Conservation (phyloP, 2,797 vertebrate species). For the Peromyscus eremicus region DNA sequence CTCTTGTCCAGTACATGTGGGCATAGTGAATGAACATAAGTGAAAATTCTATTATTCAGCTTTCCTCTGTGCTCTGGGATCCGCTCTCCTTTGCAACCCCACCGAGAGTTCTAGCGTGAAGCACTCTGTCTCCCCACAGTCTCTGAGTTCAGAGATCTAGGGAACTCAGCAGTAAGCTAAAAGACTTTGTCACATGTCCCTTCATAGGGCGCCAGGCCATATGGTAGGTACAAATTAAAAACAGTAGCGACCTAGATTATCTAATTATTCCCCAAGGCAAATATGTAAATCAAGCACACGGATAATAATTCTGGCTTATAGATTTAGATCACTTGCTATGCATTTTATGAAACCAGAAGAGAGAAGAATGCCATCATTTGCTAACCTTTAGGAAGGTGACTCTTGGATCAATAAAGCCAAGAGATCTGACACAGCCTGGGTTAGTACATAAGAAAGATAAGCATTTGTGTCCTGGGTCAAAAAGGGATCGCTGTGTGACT, state of each 20-base stretch:
- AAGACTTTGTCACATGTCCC: background rate
- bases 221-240: constrained; percentile 74
- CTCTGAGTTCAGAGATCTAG: background rate
- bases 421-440: background rate
- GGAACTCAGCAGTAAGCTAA: constrained; percentile 2
- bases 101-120: background rate
- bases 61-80: background rate
- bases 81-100: background rate
- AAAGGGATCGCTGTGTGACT: background rate
- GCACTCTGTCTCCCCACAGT: background rate
- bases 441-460: background rate
- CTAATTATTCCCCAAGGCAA: constrained; percentile 66
- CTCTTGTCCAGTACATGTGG: background rate
- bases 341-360: constrained; percentile 34
- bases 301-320: constrained; percentile 13
- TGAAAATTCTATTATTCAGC: too few relatives aligned
- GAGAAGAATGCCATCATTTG: background rate
- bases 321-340: constrained; percentile 25
- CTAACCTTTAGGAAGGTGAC: background rate
- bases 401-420: background rate
- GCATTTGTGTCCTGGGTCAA: background rate
- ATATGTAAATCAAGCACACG: constrained; percentile 43
- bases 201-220: constrained; percentile 42
- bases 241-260: constrained; percentile 46
- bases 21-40: too few relatives aligned